Base-by-base conservation (phyloP, 2,888 invertebrate genomes). In the Choristoneura rosaceana region DNA sequence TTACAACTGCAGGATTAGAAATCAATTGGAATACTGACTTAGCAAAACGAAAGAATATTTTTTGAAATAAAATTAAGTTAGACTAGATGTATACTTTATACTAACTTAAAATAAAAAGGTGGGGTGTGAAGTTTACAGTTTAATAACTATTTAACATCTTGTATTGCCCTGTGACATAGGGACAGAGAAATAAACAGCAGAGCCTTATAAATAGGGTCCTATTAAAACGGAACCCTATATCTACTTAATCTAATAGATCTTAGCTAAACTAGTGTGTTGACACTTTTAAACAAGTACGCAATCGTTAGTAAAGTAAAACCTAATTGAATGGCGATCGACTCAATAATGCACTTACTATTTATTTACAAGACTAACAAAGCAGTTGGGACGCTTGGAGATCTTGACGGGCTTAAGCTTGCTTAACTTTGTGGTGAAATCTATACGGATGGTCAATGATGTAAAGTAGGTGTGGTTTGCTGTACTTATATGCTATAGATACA, bases 341-440 rank as follows among this genome's bases (percentile, higher is more conserved):
- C 55, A 12, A 25, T 65, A 17, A 47, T 64, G 62, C 5, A 34
- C 34, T n/a, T 63, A 55, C 45, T 33, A 55, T 52, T 47, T 52
- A 17, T 8, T 52, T 50, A 12, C 15, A 43, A 63, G 62, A 69
- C 43, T 17, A n/a, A 70, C 69, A 63, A 58, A 64, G 58, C n/a
- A 2, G 55, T 70, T 70, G 45, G 58, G 45, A 45, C 58, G 64
- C 34, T 15, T 17, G n/a, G n/a, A n/a, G 15, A 45, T 66, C 45
- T 38, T 43, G 45, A 50, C 62, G 52, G 62, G 45, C 5, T 58
- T 70, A 34, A 41, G n/a, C 62, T 15, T 41, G 52, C 38, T 8
- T 43, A 43, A 58, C 38, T 55, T 17, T 2, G 63, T 33, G 58
- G 55, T 4, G 55, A 4, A 55, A 55, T 55, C 25, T 10, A 55